Evolutionary conservation across 2,888 invertebrate genomes (phyloP), one percentile per base, ranked within the genome.

Genomic region (Rhamphomyia laevipes): DNA sequence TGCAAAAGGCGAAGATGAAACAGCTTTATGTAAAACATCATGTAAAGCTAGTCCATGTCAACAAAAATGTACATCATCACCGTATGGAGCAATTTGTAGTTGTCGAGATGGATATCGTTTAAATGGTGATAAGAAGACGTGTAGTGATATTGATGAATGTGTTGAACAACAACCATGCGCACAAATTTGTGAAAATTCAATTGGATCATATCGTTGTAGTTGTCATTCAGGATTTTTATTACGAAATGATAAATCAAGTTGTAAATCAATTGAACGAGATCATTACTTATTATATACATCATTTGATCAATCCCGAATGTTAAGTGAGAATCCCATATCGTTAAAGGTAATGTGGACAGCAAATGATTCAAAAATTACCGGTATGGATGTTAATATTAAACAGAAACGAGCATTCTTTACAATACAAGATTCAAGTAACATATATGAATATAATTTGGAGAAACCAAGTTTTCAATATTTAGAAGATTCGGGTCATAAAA

Each of bases 71-170:
- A 66, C 71, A 17, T 71, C 76, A 17, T 80, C 83, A 1, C 87
- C 88, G 0, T 57, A 61, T 1, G 86, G 87, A 0, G 77, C 81
- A 0, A 68, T 70, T 4, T 90, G 90, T 63, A 59, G 63, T 1
- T 89, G 89, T 59, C 62, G 66, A 2, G 55, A 59, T 0, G 88
- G 87, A 2, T 84, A 74, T 63, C 60, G 63, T 13, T 61, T 81
- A 33, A 62, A 62, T 2, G 59, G 64, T 0, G 78, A 81, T 58
- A 74, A 75, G 30, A 67, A 63, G 43, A 66, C 68, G 18, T 89
- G 89, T 56, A 61, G 62, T 13, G 86, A 90, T 61, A 69, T 84
- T 0, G 74, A 89, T 58, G 90, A 90, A 67, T 92, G 92, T 59
- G 53, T 52, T 5, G 62, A 61, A 27, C 55, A 63, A 2, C 56